These are phyloP conservation scores for Orchesella flavescens DNA, from an alignment of 2,888 invertebrate species.

Conservation along the genomic window DNA sequence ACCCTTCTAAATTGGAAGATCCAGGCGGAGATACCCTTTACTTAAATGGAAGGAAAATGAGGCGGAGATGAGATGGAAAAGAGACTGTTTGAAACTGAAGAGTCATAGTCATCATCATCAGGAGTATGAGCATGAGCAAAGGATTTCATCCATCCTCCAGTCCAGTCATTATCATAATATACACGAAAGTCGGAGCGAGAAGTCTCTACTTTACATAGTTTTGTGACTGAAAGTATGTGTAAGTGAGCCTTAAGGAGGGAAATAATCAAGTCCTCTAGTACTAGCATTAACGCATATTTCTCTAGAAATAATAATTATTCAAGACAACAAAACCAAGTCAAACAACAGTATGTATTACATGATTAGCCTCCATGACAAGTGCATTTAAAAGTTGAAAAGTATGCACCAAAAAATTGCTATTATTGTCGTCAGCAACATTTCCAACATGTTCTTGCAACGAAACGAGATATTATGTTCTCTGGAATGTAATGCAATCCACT, in stretches of 20 bases:
- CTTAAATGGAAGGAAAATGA: slow-evolving; percentile 19
- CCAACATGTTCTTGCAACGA: not conserved
- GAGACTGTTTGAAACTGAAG: slow-evolving; percentile 18
- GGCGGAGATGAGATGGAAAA: slow-evolving; percentile 19
- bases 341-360: slow-evolving; percentile 1
- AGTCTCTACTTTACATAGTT: not conserved
- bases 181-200: not conserved
- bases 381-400: slow-evolving; percentile 1
- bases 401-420: slow-evolving; percentile 23
- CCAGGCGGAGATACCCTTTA: slow-evolving; percentile 37
- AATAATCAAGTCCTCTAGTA: not conserved
- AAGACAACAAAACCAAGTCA: not conserved
- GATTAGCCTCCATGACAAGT: slow-evolving; percentile 37
- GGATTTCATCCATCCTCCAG: slow-evolving; percentile 7
- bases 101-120: not conserved
- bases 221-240: no score
- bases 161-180: slow-evolving; percentile 13
- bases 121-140: slow-evolving; percentile 31
- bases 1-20: slow-evolving; percentile 48
- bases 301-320: no score
- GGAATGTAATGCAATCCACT: no score
- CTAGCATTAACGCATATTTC: no score
- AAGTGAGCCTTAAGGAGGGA: slow-evolving; percentile 12
- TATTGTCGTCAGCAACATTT: slow-evolving; percentile 24
- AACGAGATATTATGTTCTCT: not conserved